A percentile compares a stretch with the other conserved stretches of the same genome.
Conservation (phyloP, 2,888 invertebrate genomes). For the Leucophenga montana region DNA sequence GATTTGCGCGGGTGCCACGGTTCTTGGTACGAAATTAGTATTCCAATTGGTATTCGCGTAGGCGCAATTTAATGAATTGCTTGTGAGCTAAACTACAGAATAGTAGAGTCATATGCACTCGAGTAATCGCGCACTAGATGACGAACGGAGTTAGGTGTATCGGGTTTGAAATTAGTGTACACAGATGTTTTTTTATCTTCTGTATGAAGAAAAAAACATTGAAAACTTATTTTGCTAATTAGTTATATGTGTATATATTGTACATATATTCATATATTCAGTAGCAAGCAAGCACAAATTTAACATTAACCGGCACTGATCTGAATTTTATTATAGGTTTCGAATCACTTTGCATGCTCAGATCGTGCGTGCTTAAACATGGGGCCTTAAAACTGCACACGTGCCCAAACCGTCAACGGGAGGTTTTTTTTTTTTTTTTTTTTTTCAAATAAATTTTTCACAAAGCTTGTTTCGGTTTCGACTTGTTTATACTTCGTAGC, state of each 20-base stretch:
- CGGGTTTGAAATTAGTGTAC: background rate
- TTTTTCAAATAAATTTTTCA: background rate
- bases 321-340: too few relatives aligned
- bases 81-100: background rate
- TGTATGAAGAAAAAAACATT: background rate
- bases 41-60: constrained; percentile 25
- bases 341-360: too few relatives aligned
- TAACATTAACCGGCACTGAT: too few relatives aligned
- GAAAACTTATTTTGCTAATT: too few relatives aligned
- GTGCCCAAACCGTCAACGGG: too few relatives aligned
- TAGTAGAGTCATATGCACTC: too few relatives aligned
- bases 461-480: background rate
- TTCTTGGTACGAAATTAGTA: background rate
- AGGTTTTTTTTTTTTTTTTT: constrained; percentile 10
- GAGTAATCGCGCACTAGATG: background rate
- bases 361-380: too few relatives aligned
- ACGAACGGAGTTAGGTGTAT: background rate
- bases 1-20: background rate
- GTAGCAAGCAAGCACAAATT: too few relatives aligned
- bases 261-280: too few relatives aligned
- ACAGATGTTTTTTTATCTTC: background rate
- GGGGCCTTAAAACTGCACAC: too few relatives aligned
- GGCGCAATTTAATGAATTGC: background rate
- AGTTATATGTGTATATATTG: too few relatives aligned
- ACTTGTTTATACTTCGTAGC: background rate